Base-by-base conservation (phyloP, 2,888 invertebrate species). In the Frankliniella intonsa region DNA sequence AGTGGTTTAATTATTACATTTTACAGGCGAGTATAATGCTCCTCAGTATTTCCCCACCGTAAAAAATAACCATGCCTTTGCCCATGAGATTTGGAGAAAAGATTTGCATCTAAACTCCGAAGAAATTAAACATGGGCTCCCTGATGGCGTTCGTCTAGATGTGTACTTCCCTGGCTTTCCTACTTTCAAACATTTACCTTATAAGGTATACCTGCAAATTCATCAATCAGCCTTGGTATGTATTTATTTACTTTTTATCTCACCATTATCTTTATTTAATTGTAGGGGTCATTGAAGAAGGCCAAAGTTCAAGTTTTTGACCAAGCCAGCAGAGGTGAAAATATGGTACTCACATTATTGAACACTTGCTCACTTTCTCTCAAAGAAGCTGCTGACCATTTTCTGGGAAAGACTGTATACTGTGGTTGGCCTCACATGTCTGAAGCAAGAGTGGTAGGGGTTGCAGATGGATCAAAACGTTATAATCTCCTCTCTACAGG, bases 391-490 rank as follows among this genome's bases (percentile, higher is more conserved):
- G 93, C 94, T 0, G 86, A 89, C 11, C 90, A 93, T 79, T 87
- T 94, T 65, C 87, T 98, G 17, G 95, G 94, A 0, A 92, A 93
- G 87, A 89, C 90, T 80, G 91, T 97, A 2, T 95, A 92, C 89
- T 95, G 96, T 7, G 92, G 93, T 9, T 99, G 98, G 98, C 99
- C 99, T 0, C 96, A 98, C 89, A 90, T 99, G 82, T 90, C 92
- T n/a, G 94, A 95, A 88, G 96, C 95, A 22, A 92, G 91, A 92
- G 69, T 76, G 22, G 25, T 81, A 19, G 49, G 50, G 22, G 81
- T 81, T 11, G 51, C 81, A 17, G 51, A 81, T 81, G 81, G 81
- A 14, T 51, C 62, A n/a, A 51, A 38, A 19, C 25, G 51, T 19
- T 81, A 81, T 51, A 81, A 81, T 38, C 51, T 81, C 22, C 27